Base-by-base conservation (phyloP, 2,888 invertebrate genomes). In the Dasypolia templi region DNA sequence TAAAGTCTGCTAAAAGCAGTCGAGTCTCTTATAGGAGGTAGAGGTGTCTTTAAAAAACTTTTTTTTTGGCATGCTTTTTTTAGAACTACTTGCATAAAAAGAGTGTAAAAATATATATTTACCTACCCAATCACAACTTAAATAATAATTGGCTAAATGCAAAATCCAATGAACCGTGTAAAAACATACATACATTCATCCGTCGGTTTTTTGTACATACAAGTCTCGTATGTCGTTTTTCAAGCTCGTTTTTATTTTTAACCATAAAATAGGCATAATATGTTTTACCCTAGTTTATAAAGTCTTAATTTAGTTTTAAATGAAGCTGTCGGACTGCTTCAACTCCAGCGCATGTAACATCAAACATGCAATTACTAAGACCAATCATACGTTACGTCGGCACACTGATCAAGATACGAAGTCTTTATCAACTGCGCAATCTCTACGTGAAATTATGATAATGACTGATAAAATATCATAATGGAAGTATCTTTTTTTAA, bases 361-460 rank as follows among this genome's bases (percentile, higher is more conserved):
- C 32, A 14, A 42, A n/a, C 32, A 39, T 63, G 42, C 63, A 58
- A 77, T 76, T 71, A 58, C 22, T 64, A 46, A 69, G 69, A 64
- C 69, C 51, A 75, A 79, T 80, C 75, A 79, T 49, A 79, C 32
- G 64, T 55, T 79, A 49, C 56, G 32, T 32, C 46, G 53, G 55
- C 55, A 51, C 44, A 56, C 51, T 29, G 56, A 72, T 72, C 62
- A 35, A 71, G 66, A 80, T 76, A 76, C n/a, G 51, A 56, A n/a
- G 61, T 65, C 51, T 42, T 19, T 66, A 77, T 72, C 63, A 42
- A 26, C 6, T 11, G 44, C 9, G 46, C 55, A 61, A 77, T 80
- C 71, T 79, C 39, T 64, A 12, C 55, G 44, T 61, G 39, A 77
- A 78, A 63, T 63, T 72, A 72, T 81, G 65, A 42, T 77, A 80